Percentiles rank a stretch among this genome's conserved stretches.
Conservation (phyloP, 2,888 invertebrate species). For the Ophion ellenae region DNA sequence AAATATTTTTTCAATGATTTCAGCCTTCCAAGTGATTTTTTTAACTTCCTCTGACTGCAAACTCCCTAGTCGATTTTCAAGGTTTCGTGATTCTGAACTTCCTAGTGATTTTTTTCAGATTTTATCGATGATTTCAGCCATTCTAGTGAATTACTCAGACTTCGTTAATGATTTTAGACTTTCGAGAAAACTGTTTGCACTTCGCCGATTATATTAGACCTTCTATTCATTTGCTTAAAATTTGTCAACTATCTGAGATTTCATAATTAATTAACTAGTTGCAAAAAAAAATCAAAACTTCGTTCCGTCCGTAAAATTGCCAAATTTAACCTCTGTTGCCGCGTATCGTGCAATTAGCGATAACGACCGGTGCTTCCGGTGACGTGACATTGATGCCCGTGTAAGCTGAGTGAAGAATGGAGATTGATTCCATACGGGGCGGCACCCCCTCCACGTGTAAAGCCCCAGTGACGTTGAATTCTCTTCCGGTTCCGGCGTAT, state of each 20-base stretch:
- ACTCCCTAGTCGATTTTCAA: neutral
- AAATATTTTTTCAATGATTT: too few relatives aligned
- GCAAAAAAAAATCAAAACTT: neutral
- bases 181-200: too few relatives aligned
- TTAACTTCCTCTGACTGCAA: neutral
- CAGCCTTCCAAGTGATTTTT: neutral
- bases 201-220: neutral
- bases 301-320: neutral
- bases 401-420: conserved; percentile 94
- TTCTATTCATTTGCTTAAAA: too few relatives aligned
- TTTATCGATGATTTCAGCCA: too few relatives aligned
- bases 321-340: conserved; percentile 88
- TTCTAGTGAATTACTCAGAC: too few relatives aligned
- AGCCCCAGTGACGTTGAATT: conserved; percentile 92
- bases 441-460: conserved; percentile 95
- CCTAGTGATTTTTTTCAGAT: too few relatives aligned
- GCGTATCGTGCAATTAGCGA: conserved; percentile 92
- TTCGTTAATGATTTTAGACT: too few relatives aligned
- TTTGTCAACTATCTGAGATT: neutral
- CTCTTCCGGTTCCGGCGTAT: conserved; percentile 93
- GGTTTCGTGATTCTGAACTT: neutral
- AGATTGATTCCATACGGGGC: conserved; percentile 93
- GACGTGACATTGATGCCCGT: conserved; percentile 96
- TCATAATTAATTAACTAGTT: too few relatives aligned
- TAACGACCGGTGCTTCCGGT: conserved; percentile 91